Percentiles rank a stretch among this genome's conserved stretches.
phyloP scores from a whole-genome alignment of 2,113 vertebrate species.

The Urocitellus parryii region DNA sequence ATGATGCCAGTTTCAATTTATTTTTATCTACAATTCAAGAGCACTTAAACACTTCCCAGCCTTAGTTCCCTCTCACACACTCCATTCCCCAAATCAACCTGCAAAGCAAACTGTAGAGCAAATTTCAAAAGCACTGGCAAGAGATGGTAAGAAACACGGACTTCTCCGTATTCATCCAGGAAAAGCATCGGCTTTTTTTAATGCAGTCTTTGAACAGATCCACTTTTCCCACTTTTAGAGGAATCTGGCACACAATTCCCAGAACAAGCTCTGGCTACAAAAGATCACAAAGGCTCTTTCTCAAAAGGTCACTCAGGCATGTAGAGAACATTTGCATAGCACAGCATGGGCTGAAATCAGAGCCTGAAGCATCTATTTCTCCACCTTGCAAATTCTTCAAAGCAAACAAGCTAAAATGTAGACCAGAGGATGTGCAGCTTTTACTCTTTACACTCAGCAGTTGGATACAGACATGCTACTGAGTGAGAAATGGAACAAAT shows the following conservation, averaged over 20 bases:
- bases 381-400: slow-evolving; percentile 78
- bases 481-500: slow-evolving; percentile 17
- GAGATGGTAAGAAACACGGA: slow-evolving; percentile 27
- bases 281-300: slow-evolving; percentile 78
- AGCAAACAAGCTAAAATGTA: slow-evolving; percentile 72
- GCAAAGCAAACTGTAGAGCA: slow-evolving; percentile 67
- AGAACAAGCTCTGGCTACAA: slow-evolving; percentile 70
- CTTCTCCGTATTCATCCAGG: not conserved
- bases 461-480: not conserved
- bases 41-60: slow-evolving; percentile 58
- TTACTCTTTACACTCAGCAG: slow-evolving; percentile 38
- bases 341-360: slow-evolving; percentile 78
- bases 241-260: slow-evolving; percentile 70
- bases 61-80: slow-evolving; percentile 69
- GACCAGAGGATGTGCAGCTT: slow-evolving; percentile 65
- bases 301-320: slow-evolving; percentile 77
- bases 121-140: slow-evolving; percentile 62
- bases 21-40: slow-evolving; percentile 53
- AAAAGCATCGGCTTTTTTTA: slow-evolving; percentile 66
- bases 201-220: slow-evolving; percentile 53
- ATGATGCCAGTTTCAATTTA: slow-evolving; percentile 41
- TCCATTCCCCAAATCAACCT: slow-evolving; percentile 44
- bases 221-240: slow-evolving; percentile 72
- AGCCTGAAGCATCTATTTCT: slow-evolving; percentile 71
- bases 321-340: slow-evolving; percentile 62